phyloP scores from a whole-genome alignment of 2,888 invertebrate species.

The Stratiomys singularior region DNA sequence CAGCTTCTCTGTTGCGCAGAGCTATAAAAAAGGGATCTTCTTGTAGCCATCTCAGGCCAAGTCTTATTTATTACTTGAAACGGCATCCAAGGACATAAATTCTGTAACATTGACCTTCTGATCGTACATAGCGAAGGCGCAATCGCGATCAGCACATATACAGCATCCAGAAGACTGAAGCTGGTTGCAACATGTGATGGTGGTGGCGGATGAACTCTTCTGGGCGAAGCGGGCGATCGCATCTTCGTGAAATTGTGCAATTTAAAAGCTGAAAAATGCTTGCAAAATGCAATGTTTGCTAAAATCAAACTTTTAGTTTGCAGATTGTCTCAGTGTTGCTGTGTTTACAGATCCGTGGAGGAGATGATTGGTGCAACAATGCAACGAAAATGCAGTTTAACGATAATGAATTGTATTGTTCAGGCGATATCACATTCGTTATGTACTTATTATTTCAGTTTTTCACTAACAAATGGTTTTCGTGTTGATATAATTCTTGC shows the following conservation, averaged over 20 bases:
- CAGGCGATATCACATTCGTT: too few relatives aligned
- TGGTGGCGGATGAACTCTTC: slow-evolving; percentile 29
- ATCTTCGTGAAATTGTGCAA: slow-evolving; percentile 32
- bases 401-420: not conserved
- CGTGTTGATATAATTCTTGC: too few relatives aligned
- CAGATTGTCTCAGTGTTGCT: not conserved
- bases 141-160: slow-evolving; percentile 13
- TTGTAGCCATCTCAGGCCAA: slow-evolving; percentile 26
- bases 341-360: not conserved
- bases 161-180: slow-evolving; percentile 6
- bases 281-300: slow-evolving; percentile 13
- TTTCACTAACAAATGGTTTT: too few relatives aligned
- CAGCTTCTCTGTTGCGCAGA: not conserved
- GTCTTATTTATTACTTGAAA: slow-evolving; percentile 50
- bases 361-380: not conserved
- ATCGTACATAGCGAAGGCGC: slow-evolving; percentile 6
- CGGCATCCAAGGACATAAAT: slow-evolving; percentile 52
- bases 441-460: too few relatives aligned
- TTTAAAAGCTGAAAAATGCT: slow-evolving; percentile 31
- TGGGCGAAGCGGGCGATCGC: slow-evolving; percentile 27
- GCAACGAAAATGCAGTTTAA: slow-evolving; percentile 18
- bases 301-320: slow-evolving; percentile 1
- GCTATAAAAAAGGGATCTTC: slow-evolving; percentile 26
- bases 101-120: slow-evolving; percentile 51
- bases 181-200: slow-evolving; percentile 10